Base-by-base conservation (phyloP, 2,113 vertebrate genomes). In the Hystrix cristata region DNA sequence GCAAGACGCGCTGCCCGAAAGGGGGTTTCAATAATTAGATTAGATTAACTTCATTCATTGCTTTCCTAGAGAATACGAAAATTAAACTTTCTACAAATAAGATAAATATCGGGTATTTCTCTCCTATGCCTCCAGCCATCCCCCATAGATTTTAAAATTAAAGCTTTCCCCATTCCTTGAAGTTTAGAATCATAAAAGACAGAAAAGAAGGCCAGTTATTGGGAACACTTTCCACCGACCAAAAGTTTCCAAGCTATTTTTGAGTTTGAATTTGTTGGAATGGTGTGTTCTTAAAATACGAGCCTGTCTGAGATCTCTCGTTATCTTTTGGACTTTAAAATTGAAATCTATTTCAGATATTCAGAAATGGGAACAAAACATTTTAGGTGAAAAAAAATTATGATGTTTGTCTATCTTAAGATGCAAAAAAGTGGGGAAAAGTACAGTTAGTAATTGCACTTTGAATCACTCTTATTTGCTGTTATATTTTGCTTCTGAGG, bases 301-400 rank as follows among this genome's bases (percentile, higher is more conserved):
- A 14, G 25, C 64, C 51, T 31, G 65, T 79, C 76, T 15, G 34
- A 81, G 34, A 48, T 53, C 2, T 7, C 13, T 91, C 51, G 10
- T 76, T 85, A 57, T 9, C 69, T 64, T 95, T 43, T 55, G 51
- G 31, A 80, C 82, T 21, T 84, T 10, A 31, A 72, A 87, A 91
- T 12, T 85, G 19, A 92, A 94, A 90, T 83, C 59, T 21, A 46
- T n/a, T 29, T 89, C 23, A 62, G 38, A 90, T 95, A 91, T 64
- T 29, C 59, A 87, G n/a, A 93, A 96, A 65, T 38, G n/a, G 7
- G 31, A 62, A 25, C 9, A 62, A 83, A 92, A 67, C 0, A 78
- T 79, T 79, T 93, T 79, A 83, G 43, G 62, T 62, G 2, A 74
- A 72, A 82, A 69, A 90, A 92, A 89, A 85, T 27, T 34, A 46